Percentiles rank a stretch among this genome's conserved stretches.
Conservation (phyloP, 1,140 invertebrate species). For the Meloidogyne exigua region DNA sequence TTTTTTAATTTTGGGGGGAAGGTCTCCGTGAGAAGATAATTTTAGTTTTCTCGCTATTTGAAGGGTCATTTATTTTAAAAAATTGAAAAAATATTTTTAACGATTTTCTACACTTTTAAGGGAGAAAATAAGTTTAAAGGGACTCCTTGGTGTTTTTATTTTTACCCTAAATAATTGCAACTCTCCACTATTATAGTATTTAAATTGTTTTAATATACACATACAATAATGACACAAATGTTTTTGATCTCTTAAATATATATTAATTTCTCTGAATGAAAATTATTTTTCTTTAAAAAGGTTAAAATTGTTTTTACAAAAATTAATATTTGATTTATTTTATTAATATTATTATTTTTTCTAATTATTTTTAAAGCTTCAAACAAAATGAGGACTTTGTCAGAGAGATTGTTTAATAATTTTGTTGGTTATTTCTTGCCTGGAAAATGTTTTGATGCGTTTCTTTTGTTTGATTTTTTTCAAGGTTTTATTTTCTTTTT, state of each 20-base stretch:
- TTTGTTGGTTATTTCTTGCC: constrained; percentile 50
- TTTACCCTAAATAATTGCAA: not conserved
- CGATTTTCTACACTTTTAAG: too few relatives aligned
- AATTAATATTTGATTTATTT: too few relatives aligned
- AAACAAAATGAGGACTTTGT: not conserved
- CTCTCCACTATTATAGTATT: not conserved
- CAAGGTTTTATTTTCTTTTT: constrained; percentile 54
- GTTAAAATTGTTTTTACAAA: too few relatives aligned
- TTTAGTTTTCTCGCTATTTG: too few relatives aligned
- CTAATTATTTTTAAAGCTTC: not conserved
- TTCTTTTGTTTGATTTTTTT: constrained; percentile 55
- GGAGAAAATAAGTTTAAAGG: too few relatives aligned
- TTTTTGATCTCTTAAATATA: not conserved
- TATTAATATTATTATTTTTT: not conserved
- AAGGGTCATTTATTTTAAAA: too few relatives aligned
- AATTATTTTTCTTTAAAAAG: too few relatives aligned
- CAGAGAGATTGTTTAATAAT: not conserved
- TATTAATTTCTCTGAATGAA: too few relatives aligned
- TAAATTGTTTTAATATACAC: not conserved
- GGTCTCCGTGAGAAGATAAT: too few relatives aligned
- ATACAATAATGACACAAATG: not conserved
- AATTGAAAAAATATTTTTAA: too few relatives aligned
- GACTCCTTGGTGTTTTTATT: not conserved
- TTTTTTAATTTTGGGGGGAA: too few relatives aligned
- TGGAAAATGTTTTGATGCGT: constrained; percentile 58